Percentiles rank a stretch among this genome's conserved stretches.
phyloP scores from a whole-genome alignment of 2,797 vertebrate species.

The Fistularia tabacaria region DNA sequence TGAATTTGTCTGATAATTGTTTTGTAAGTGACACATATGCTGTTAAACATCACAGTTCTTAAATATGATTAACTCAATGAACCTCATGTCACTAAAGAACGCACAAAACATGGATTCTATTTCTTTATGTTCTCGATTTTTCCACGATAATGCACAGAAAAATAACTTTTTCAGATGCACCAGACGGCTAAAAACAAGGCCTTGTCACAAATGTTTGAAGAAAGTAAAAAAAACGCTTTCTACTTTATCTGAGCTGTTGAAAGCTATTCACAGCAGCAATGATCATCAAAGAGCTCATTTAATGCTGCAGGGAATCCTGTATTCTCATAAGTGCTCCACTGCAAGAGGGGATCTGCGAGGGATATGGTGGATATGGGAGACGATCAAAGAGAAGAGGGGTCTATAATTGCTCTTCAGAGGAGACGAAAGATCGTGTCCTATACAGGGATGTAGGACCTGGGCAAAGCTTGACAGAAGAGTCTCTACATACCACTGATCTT shows the following conservation, averaged over 20 bases:
- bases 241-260: slow-evolving; percentile 9
- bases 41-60: too few relatives aligned
- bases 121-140: too few relatives aligned
- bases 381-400: slow-evolving; percentile 41
- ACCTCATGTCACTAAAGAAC: too few relatives aligned
- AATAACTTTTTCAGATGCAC: too few relatives aligned
- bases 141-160: too few relatives aligned
- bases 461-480: slow-evolving; percentile 28
- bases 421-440: slow-evolving; percentile 7
- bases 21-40: too few relatives aligned
- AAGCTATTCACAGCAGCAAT: slow-evolving; percentile 35
- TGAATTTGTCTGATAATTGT: too few relatives aligned
- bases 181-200: too few relatives aligned
- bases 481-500: slow-evolving; percentile 18
- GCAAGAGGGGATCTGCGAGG: slow-evolving; percentile 18
- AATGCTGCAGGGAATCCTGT: slow-evolving; percentile 9
- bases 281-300: slow-evolving; percentile 29
- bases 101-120: too few relatives aligned
- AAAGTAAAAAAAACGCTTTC: neutral
- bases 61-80: too few relatives aligned
- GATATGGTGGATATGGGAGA: slow-evolving; percentile 2
- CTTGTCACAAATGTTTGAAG: too few relatives aligned
- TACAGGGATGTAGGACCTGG: too few relatives aligned
- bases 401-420: slow-evolving; percentile 15
- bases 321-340: slow-evolving; percentile 32